phyloP scores from a whole-genome alignment of 2,797 vertebrate genomes.

The Enteromius trimaculatus region DNA sequence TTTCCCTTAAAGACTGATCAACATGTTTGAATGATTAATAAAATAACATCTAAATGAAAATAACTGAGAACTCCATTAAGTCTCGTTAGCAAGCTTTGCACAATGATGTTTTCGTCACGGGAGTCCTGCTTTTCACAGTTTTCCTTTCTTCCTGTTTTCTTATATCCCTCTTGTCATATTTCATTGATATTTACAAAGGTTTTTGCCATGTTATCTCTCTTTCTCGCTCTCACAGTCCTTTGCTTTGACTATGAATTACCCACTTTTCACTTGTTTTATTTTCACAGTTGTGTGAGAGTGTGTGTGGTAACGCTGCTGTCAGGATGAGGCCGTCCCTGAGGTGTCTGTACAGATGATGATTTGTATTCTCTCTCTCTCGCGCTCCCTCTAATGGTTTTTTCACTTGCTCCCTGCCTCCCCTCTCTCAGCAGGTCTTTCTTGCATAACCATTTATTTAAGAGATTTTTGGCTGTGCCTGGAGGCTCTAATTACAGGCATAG shows the following conservation, averaged over 20 bases:
- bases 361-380: conserved; percentile 56
- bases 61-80: not conserved
- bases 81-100: not conserved
- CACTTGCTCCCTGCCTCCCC: conserved; percentile 47
- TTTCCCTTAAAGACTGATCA: not conserved
- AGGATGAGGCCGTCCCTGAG: conserved; percentile 87
- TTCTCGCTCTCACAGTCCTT: conserved; percentile 24
- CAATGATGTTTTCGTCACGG: not conserved
- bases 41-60: not conserved
- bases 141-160: conserved; percentile 39
- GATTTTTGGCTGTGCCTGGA: conserved; percentile 92
- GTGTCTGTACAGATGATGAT: conserved; percentile 82
- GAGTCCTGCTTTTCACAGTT: conserved; percentile 27
- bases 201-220: conserved; percentile 23
- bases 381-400: conserved; percentile 46
- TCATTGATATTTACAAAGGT: conserved; percentile 27
- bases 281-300: conserved; percentile 51
- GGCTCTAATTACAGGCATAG: conserved; percentile 99
- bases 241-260: conserved; percentile 43
- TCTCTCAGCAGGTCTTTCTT: conserved; percentile 89
- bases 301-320: conserved; percentile 81
- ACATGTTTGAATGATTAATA: not conserved
- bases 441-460: conserved; percentile 96
- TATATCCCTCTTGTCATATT: conserved; percentile 32
- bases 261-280: conserved; percentile 43